Evolutionary conservation across 2,797 vertebrate species (phyloP), one percentile per base, ranked within the genome.

Genomic region (Hipposideros larvatus): DNA sequence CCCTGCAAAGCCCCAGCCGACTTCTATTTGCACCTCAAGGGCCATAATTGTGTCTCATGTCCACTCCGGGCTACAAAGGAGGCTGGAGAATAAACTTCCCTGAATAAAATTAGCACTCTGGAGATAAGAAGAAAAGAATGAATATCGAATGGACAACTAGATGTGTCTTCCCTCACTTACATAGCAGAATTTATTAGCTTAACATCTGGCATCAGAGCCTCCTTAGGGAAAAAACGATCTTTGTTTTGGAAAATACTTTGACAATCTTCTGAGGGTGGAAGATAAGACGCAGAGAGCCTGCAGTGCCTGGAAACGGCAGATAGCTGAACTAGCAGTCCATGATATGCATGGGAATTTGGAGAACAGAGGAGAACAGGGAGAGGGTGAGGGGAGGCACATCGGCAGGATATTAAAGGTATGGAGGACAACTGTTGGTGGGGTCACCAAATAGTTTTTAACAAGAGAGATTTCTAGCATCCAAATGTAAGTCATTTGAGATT

Each of bases 171-270:
- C 75, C 66, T 82, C 87, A 11, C 21, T 13, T 11, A 51, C 0
- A 7, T 0, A 59, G 55, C 26, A 55, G 84, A 80, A 61, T 82
- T 37, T 22, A 28, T n/a, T 90, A 80, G 24, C 41, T 46, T 61
- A n/a, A 57, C 59, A 68, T 82, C 92, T 84, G 92, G 88, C 74
- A 48, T 93, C 65, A 5, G 53, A 55, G 48, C n/a, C 46, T 37
- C 96, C 59, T 87, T 4, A 77, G 70, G 91, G 86, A 14, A 41
- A 78, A 84, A 53, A n/a, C 1, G 5, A 78, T 92, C 86, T 91
- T 90, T 96, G 91, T 91, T 92, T 96, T 43, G 89, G 88, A 97
- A 95, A 93, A 86, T 90, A 53, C 68, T 94, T 82, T 75, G 65
- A 95, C 70, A 74, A 59, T 75, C 82, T 92, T 87, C 78, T 59